Evolutionary conservation across 2,797 vertebrate genomes (phyloP).

Genomic region (Sebastes miniatus): DNA sequence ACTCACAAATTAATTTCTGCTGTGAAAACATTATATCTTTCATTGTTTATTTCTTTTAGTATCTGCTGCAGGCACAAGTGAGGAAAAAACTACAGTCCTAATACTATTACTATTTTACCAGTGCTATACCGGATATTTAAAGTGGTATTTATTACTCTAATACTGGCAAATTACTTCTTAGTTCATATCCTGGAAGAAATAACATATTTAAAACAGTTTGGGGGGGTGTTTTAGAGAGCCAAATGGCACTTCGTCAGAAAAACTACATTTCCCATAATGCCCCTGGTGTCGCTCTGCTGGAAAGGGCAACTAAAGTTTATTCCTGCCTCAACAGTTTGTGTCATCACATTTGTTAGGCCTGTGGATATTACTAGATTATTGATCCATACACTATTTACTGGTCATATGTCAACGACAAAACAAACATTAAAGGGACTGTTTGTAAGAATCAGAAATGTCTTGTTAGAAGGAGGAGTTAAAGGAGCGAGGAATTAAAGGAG

Average conservation of each 20-base stretch:
- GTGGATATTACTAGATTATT: background rate
- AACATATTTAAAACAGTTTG: background rate
- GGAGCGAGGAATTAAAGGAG: too few relatives aligned
- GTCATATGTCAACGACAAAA: background rate
- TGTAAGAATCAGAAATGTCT: too few relatives aligned
- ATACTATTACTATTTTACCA: background rate
- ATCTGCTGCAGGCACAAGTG: background rate
- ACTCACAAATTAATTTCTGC: background rate
- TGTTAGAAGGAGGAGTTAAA: too few relatives aligned
- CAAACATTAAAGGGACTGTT: too few relatives aligned
- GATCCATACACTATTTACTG: background rate
- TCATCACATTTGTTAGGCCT: background rate
- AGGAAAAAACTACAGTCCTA: background rate
- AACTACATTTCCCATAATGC: constrained; percentile 55
- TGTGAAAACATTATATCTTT: background rate
- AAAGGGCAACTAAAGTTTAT: constrained; percentile 18
- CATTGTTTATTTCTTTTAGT: background rate
- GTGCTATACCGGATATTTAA: background rate
- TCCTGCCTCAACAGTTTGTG: background rate
- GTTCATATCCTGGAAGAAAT: background rate
- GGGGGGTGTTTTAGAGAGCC: rapidly evolving
- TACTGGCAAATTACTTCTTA: rapidly evolving
- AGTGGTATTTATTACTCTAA: background rate
- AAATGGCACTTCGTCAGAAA: background rate
- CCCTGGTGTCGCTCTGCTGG: rapidly evolving